Conservation (phyloP, 2,888 invertebrate species). For the Macrosiphum euphorbiae region DNA sequence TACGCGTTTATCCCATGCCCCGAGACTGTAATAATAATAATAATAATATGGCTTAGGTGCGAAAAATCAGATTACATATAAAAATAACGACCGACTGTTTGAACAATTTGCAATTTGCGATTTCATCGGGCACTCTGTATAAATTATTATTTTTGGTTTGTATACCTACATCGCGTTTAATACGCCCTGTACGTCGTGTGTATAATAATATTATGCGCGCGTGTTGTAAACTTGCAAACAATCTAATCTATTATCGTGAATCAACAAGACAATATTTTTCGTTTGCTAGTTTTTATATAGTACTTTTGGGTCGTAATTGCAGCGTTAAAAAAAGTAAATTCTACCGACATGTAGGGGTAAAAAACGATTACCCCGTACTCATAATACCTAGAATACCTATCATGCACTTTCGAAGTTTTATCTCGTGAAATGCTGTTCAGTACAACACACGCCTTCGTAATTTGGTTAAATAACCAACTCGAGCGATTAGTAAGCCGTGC, state of each 20-base stretch:
- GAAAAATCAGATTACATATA: neutral
- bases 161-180: neutral
- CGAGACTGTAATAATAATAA: neutral
- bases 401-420: neutral
- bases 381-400: neutral
- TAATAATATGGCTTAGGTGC: neutral
- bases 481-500: slow-evolving; percentile 2
- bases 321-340: neutral
- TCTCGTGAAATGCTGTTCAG: neutral
- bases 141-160: neutral
- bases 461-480: slow-evolving; percentile 1
- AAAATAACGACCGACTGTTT: neutral
- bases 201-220: neutral
- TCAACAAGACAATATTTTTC: neutral
- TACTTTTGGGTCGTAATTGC: neutral
- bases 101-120: neutral
- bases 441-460: neutral
- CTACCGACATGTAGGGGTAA: neutral
- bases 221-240: neutral
- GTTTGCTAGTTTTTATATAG: neutral
- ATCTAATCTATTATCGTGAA: neutral
- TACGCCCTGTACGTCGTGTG: neutral
- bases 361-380: neutral
- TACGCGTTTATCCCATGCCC: neutral
- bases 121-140: neutral